These are phyloP conservation scores for Bos taurus DNA, from an alignment of 2,113 vertebrate species.

Conservation along the genomic window DNA sequence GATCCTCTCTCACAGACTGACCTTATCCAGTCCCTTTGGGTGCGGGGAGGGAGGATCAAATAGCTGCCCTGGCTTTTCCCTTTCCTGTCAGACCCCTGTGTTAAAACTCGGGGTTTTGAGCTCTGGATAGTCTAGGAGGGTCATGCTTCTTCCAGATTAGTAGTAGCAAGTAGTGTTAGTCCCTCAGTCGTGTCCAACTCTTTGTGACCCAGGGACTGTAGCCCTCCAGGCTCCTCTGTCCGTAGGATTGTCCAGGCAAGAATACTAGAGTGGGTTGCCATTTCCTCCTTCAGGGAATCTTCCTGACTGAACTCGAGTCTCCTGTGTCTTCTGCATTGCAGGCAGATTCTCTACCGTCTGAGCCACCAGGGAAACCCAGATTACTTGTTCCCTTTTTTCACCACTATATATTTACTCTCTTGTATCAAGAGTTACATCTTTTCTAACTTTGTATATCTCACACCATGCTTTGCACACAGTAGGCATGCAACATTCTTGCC, in stretches of 20 bases:
- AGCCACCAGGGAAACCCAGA: not conserved
- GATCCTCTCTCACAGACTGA: slow-evolving; percentile 21
- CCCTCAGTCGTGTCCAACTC: not conserved
- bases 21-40: not conserved
- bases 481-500: not conserved
- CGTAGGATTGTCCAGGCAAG: not conserved
- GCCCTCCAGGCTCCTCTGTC: not conserved
- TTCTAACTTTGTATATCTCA: not conserved
- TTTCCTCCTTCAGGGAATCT: not conserved
- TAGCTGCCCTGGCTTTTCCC: not conserved
- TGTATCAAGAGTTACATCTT: not conserved
- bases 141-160: not conserved
- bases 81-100: not conserved
- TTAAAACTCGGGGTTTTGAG: not conserved
- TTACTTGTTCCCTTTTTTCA: not conserved
- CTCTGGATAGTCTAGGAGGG: fast-evolving
- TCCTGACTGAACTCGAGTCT: not conserved
- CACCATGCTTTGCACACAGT: not conserved
- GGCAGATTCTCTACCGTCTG: not conserved
- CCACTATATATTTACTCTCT: not conserved
- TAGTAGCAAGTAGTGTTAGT: not conserved
- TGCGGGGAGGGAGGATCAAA: not conserved
- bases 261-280: not conserved
- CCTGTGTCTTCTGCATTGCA: not conserved
- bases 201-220: not conserved